These are phyloP conservation scores for Trypoxylon attenuatum DNA, from an alignment of 2,888 invertebrate genomes.

Conservation along the genomic window DNA sequence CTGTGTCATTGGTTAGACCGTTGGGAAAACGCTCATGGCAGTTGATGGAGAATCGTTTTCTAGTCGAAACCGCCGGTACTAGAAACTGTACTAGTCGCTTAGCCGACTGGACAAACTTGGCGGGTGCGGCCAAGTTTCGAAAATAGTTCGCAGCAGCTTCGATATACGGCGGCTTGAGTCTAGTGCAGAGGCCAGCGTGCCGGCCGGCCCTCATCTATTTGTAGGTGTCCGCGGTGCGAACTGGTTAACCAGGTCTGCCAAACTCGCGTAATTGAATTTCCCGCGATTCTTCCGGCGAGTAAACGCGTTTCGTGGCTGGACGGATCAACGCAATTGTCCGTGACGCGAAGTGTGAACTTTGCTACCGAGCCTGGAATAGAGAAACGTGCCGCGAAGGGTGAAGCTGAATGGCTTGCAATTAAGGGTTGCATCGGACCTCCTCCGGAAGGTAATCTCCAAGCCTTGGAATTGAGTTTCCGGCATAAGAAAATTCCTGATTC, in stretches of 20 bases:
- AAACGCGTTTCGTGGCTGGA: neutral
- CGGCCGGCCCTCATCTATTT: too few relatives aligned
- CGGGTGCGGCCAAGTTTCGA: slow-evolving; percentile 57
- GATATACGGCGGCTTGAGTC: slow-evolving; percentile 40
- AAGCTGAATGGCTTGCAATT: too few relatives aligned
- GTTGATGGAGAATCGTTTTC: neutral
- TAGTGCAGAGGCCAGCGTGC: slow-evolving; percentile 24
- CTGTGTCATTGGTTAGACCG: too few relatives aligned
- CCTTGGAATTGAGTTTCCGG: too few relatives aligned
- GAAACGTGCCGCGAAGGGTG: too few relatives aligned
- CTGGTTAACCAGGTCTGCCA: slow-evolving; percentile 37
- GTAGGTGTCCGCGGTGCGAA: slow-evolving; percentile 48
- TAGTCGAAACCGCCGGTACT: slow-evolving; percentile 17
- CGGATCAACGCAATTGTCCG: too few relatives aligned
- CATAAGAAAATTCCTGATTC: too few relatives aligned
- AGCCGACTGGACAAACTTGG: slow-evolving; percentile 55
- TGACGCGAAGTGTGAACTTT: too few relatives aligned
- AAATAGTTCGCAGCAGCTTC: slow-evolving; percentile 58
- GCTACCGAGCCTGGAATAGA: too few relatives aligned
- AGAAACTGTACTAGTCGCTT: slow-evolving; percentile 24
- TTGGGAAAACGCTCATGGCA: too few relatives aligned
- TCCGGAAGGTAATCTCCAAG: too few relatives aligned
- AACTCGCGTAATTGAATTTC: slow-evolving; percentile 33
- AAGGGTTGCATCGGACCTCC: too few relatives aligned
- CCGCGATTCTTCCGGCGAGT: slow-evolving; percentile 3